A percentile compares a stretch with the other conserved stretches of the same genome.
Conservation (phyloP, 2,888 invertebrate genomes). For the Formica aserva region DNA sequence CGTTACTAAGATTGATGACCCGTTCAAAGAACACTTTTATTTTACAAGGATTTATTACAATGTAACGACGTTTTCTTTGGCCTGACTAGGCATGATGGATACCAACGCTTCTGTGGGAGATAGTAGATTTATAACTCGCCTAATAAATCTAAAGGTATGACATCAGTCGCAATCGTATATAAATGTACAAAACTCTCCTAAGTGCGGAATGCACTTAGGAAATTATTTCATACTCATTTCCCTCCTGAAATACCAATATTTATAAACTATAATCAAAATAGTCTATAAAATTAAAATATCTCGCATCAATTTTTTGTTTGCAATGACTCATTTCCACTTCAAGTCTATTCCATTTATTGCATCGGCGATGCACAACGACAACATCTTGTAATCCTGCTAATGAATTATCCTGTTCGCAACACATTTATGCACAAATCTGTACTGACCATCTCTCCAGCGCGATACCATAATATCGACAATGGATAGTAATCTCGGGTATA, state of each 20-base stretch:
- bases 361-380: background rate
- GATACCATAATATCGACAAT: background rate
- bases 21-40: constrained; percentile 54
- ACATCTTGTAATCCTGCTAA: background rate
- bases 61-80: constrained; percentile 55
- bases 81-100: constrained; percentile 51
- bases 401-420: constrained; percentile 10
- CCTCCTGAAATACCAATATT: background rate
- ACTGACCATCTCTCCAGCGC: background rate
- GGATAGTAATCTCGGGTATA: constrained; percentile 24
- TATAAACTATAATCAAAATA: background rate
- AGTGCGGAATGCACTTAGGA: constrained; percentile 13
- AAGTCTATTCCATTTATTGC: background rate
- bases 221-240: constrained; percentile 14
- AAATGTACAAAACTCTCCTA: constrained; percentile 25
- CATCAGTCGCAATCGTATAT: constrained; percentile 39
- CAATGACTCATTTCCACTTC: background rate
- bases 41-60: constrained; percentile 57
- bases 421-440: background rate
- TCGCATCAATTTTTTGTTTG: background rate
- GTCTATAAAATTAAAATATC: background rate
- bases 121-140: constrained; percentile 54
- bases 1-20: constrained; percentile 60
- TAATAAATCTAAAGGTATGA: constrained; percentile 55
- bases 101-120: constrained; percentile 50